Evolutionary conservation across 2,888 invertebrate genomes (phyloP), one percentile per base, ranked within the genome.

Genomic region (Drosophila prolongata): DNA sequence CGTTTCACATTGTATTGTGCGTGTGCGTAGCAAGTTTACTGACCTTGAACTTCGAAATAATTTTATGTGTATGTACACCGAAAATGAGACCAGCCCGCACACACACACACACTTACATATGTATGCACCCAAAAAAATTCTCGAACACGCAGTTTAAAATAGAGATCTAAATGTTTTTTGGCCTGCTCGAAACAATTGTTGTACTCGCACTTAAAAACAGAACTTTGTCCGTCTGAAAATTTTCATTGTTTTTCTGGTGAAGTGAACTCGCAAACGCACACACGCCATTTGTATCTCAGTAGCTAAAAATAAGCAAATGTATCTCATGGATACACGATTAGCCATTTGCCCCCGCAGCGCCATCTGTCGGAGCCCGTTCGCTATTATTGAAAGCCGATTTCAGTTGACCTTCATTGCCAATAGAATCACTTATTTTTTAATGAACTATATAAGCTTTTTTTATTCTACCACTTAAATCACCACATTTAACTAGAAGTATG

Each of bases 31-130:
- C 85, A 90, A 90, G 90, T 91, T 91, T 91, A 91, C 91, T 91
- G 90, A 91, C 91, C 91, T 91, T 91, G 91, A 91, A 91, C 91
- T 91, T 91, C 91, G 87, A 87, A 87, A 87, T 82, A 71, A 73
- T 85, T 61, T 72, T 61, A 44, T 55, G 35, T 77, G 68, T 76
- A 54, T 82, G 76, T 82, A 76, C 73, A 55, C 80, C 75, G 69
- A 82, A 85, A 85, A 68, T 65, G 56, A 55, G 66, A 44, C 56
- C 56, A 68, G 43, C 40, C 27, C 35, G 34, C 53, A 42, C 52
- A 34, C 64, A 38, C 64, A 38, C 30, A 34, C 38, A 64, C 43
- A 50, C 37, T 8, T 30, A 30, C 30, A 30, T 9, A 30, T 30
- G 30, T 30, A 40, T 44, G 52, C 52, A 65, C 34, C 34, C 35